Evolutionary conservation across 2,797 vertebrate species (phyloP).

Genomic region (Bradypus variegatus): DNA sequence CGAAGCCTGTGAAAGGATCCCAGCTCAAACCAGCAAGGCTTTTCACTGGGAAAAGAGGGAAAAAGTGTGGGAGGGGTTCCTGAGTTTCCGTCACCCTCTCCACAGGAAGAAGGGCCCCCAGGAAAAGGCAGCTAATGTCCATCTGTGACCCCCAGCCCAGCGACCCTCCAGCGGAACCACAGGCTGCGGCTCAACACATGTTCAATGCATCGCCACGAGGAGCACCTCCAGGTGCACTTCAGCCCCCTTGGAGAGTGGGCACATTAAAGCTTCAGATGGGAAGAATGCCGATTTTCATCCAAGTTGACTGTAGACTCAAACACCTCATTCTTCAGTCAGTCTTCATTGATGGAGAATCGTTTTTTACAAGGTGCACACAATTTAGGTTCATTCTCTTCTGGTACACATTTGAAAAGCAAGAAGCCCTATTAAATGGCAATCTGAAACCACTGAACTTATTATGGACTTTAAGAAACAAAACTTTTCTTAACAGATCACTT

Average conservation of each 20-base stretch:
- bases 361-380: fast-evolving
- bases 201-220: too few relatives aligned
- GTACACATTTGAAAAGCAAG: background rate
- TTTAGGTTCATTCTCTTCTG: background rate
- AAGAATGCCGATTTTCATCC: fast-evolving
- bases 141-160: background rate
- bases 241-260: fast-evolving
- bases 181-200: background rate
- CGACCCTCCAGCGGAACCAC: background rate
- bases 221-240: fast-evolving
- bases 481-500: background rate
- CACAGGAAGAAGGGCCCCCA: too few relatives aligned
- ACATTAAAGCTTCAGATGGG: fast-evolving
- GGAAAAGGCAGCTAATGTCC: background rate
- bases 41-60: background rate
- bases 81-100: background rate
- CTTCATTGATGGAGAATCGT: fast-evolving
- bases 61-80: fast-evolving
- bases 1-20: too few relatives aligned
- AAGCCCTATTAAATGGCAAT: background rate
- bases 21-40: too few relatives aligned
- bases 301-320: background rate
- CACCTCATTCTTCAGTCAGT: background rate
- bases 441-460: background rate
- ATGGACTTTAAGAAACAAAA: background rate